These are phyloP conservation scores for Ptilonorhynchus violaceus DNA, from an alignment of 2,113 vertebrate species.

Conservation along the genomic window DNA sequence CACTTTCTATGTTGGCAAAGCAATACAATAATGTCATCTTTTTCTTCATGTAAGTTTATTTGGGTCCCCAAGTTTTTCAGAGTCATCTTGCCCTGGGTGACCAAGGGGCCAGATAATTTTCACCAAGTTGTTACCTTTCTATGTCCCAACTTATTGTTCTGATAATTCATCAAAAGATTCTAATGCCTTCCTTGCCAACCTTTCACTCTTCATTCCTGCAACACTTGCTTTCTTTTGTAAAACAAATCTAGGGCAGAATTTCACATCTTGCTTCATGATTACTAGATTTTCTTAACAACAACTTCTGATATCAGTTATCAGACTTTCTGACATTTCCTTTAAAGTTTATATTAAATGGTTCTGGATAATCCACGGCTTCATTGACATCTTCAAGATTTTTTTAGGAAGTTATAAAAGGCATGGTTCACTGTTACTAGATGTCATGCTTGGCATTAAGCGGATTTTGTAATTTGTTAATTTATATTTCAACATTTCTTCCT, in stretches of 20 bases:
- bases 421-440: not conserved
- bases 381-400: not conserved
- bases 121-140: not conserved
- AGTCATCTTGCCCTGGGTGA: rapidly evolving
- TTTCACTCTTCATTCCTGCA: not conserved
- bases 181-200: not conserved
- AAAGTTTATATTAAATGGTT: not conserved
- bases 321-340: not conserved
- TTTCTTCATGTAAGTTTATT: not conserved
- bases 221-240: not conserved
- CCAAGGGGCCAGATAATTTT: not conserved
- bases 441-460: not conserved
- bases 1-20: not conserved
- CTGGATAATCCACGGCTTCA: not conserved
- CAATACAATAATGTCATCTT: not conserved
- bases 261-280: not conserved
- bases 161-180: not conserved
- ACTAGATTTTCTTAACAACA: not conserved
- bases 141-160: not conserved
- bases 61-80: not conserved
- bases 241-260: not conserved
- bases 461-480: not conserved
- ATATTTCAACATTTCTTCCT: not conserved
- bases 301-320: not conserved
- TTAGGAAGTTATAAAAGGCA: not conserved